Evolutionary conservation across 1,140 invertebrate species (phyloP), one percentile per base, ranked within the genome.

Genomic region (Drosophila sproati): DNA sequence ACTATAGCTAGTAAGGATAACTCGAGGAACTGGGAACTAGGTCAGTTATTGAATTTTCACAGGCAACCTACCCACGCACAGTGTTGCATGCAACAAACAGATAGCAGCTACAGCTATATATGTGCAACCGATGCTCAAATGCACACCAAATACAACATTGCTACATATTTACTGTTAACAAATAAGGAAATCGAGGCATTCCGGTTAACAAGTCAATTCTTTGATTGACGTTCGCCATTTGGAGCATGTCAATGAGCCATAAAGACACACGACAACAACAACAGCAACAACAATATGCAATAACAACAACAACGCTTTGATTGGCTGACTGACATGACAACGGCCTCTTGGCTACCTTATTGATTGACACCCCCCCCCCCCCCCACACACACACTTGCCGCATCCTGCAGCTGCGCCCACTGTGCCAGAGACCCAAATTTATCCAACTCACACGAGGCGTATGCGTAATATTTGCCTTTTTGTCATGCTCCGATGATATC

Each of bases 31-130:
- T 73, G 2, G 39, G 80, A 91, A 87, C 72, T 91, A 91, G 90
- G 90, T 91, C 90, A 91, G 85, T 90, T 91, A 90, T 91, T 87
- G 89, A 91, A 81, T 91, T 91, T 91, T 76, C 68, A 64, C 43
- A 56, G 32, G 39, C 32, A n/a, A 20, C 47, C 31, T 39, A 12
- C 48, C 39, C 54, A 60, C 52, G 57, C 71, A 69, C 57, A 64
- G 62, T 68, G 54, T 61, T 67, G 48, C 64, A 50, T 59, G 51
- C 41, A 56, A n/a, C 39, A 47, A 35, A 39, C 35, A 59, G 56
- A 45, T 41, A 59, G 47, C 56, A 59, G 47, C 5, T 28, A 43
- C 3, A 43, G 20, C 20, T 20, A 20, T 20, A 20, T 20, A 61
- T 61, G 28, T 48, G 59, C 59, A 32, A 29, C 20, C 20, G 43